Evolutionary conservation across 2,888 invertebrate species (phyloP), one percentile per base, ranked within the genome.

Genomic region (Glyphotaelius pellucidus): DNA sequence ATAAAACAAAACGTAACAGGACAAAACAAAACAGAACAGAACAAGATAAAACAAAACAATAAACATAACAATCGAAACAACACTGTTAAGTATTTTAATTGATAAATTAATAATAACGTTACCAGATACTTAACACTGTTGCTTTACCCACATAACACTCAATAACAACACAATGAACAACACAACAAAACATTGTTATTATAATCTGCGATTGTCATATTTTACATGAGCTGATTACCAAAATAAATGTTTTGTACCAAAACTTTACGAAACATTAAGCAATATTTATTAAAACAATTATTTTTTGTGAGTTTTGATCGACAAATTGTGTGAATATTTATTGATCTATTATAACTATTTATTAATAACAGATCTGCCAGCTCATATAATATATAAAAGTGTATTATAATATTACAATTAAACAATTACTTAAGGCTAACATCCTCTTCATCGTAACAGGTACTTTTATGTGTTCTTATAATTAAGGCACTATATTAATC

Each of bases 31-130:
- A 15, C 35, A 25, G 47, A 91, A 90, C 80, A 85, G 47, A 35
- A 92, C 89, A 89, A 35, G 32, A 83, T 79, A 87, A 90, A 31
- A 90, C 42, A 90, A 67, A 90, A 86, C 81, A 88, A 88, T 42
- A 85, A 92, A 90, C 87, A 35, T 79, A 92, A 92, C 92, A 92
- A 92, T 90, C 92, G 92, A 92, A 91, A 91, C 90, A 91, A 80
- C 32, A 80, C 83, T 80, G 83, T 92, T 92, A 35, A 81, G 87
- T 91, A 91, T 14, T 81, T 89, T n/a, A 87, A n/a, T 87, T 15
- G 30, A 86, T 52, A n/a, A 9, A 67, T n/a, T 52, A 47, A 19
- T 2, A 67, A 32, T 79, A 42, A 81, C 30, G 15, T 35, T 19
- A 47, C n/a, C n/a, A 83, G 11, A 80, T 90, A 92, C 90, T 81